Percentiles rank a stretch among this genome's conserved stretches.
These are phyloP conservation scores for Catalaphyllia jardinei DNA, from an alignment of 64 coral and sea anemone genomes.

Conservation along the genomic window DNA sequence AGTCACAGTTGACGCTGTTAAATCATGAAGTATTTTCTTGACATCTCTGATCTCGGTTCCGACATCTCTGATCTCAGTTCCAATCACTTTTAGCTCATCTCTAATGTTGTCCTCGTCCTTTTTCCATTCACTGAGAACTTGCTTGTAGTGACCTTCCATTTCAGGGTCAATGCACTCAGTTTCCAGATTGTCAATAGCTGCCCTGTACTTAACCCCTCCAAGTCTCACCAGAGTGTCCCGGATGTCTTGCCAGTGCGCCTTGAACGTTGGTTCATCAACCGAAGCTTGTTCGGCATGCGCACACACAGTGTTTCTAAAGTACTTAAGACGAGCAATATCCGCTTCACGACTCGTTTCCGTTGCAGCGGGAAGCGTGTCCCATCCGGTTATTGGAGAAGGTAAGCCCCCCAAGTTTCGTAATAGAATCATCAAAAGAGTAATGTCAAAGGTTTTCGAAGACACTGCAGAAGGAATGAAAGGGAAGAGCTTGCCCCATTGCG, in stretches of 20 bases:
- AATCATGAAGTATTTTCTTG: not conserved
- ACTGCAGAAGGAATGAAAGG: not conserved
- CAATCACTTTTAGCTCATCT: not conserved
- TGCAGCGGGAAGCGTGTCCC: no score
- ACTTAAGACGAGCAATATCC: no score
- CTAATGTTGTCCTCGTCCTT: not conserved
- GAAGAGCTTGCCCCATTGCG: no score
- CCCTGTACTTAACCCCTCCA: not conserved
- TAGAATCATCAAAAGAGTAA: no score
- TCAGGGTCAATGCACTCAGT: not conserved
- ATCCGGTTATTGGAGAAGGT: no score
- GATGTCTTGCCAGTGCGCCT: no score
- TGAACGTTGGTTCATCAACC: not conserved
- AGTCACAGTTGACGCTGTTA: not conserved
- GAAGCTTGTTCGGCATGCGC: not conserved
- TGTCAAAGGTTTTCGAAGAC: no score
- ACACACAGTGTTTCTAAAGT: no score
- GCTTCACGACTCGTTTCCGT: no score
- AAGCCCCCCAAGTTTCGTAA: no score
- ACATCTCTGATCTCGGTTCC: not conserved
- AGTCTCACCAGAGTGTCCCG: no score
- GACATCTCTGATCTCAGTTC: not conserved
- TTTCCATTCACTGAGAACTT: not conserved
- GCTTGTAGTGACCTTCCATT: not conserved
- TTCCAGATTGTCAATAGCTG: constrained; percentile 19